A percentile compares a stretch with the other conserved stretches of the same genome.
These are phyloP conservation scores for Rattus rattus DNA, from an alignment of 2,113 vertebrate genomes.

Conservation along the genomic window DNA sequence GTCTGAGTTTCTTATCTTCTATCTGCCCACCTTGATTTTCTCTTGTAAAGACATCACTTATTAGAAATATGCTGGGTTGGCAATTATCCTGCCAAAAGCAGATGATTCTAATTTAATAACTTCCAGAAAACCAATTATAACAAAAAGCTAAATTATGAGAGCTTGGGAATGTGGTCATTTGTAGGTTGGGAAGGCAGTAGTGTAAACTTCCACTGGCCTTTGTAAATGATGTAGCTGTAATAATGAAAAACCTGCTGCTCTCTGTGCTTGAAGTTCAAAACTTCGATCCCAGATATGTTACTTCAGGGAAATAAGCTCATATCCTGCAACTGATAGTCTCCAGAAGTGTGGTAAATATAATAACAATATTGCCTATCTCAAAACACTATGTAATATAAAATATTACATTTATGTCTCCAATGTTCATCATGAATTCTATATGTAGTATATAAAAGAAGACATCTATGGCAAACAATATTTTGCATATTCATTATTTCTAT, in stretches of 20 bases:
- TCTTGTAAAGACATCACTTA: constrained; percentile 69
- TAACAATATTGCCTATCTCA: background rate
- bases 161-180: constrained; percentile 57
- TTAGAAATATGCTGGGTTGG: constrained; percentile 72
- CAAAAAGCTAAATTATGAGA: constrained; percentile 65
- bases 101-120: constrained; percentile 77
- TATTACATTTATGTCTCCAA: constrained; percentile 42
- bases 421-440: background rate
- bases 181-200: constrained; percentile 41
- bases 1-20: constrained; percentile 45
- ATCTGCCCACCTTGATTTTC: constrained; percentile 66
- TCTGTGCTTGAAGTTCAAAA: constrained; percentile 46
- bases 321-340: constrained; percentile 53
- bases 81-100: constrained; percentile 74
- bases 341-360: constrained; percentile 38
- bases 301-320: constrained; percentile 71
- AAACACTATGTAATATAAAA: constrained; percentile 59
- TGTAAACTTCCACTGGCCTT: constrained; percentile 26
- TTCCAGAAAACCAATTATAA: constrained; percentile 68
- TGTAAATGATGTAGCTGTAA: constrained; percentile 30
- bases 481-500: background rate
- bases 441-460: background rate
- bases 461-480: background rate
- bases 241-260: constrained; percentile 40
- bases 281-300: constrained; percentile 55